Evolutionary conservation across 2,888 invertebrate species (phyloP), one percentile per base, ranked within the genome.

Genomic region (Lamproptera curius): DNA sequence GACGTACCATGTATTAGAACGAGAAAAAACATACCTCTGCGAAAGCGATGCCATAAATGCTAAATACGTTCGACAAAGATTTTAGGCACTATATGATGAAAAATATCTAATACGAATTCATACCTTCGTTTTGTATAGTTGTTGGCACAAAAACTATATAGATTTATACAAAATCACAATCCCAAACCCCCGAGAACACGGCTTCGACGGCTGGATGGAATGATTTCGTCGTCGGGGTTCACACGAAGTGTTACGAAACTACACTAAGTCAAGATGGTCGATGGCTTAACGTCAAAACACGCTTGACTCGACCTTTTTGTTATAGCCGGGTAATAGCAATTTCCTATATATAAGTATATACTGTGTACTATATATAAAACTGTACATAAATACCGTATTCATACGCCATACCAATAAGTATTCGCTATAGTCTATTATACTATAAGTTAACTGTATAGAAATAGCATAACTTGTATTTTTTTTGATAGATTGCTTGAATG

Each of bases 131-230:
- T 80, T 78, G 73, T 73, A 74, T 76, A 73, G 72, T 78, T 77
- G 77, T 87, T 87, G 87, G 86, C 87, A 87, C 86, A 81, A 76
- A 71, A 73, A 77, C 78, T 79, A 71, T 73, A 69, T 72, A 76
- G 72, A 76, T 81, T 81, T 77, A 74, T 76, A 73, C 69, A 81
- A 78, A 80, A 83, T 80, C 82, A 79, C 82, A 77, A 81, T 82
- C 75, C 80, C 76, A 84, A 84, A 80, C 85, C 86, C 84, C 84
- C 80, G 77, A 85, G 83, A 85, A 85, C 79, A 78, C 84, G 78
- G 83, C 86, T 84, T 83, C 86, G 84, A 87, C 85, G 86, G 84
- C 86, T 86, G 86, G 86, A 86, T 87, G 86, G 86, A 87, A 87
- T 86, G 84, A 85, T 84, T 86, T 87, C 79, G 84, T 84, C 86